Percentiles rank a stretch among this genome's conserved stretches.
Evolutionary conservation across 2,113 vertebrate genomes (phyloP).

Genomic region (Tetraodon nigroviridis): DNA sequence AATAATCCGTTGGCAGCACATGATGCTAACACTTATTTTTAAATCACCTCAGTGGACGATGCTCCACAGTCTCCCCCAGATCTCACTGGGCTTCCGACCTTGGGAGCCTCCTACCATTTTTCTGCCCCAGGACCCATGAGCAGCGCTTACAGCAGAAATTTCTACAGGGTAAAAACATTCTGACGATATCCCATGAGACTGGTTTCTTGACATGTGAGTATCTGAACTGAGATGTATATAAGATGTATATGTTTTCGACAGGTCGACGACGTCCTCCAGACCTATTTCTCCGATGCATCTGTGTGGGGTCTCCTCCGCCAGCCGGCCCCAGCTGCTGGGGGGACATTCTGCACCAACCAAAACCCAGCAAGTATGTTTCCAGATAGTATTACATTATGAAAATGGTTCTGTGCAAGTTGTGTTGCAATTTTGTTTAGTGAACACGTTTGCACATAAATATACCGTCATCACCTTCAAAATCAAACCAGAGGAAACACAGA

Average conservation of each 20-base stretch:
- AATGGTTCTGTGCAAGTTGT: no score
- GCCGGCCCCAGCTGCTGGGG: slow-evolving; percentile 56
- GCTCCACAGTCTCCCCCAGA: slow-evolving; percentile 12
- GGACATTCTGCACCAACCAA: slow-evolving; percentile 55
- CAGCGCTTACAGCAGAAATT: slow-evolving; percentile 37
- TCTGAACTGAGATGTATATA: not conserved
- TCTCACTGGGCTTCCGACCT: slow-evolving; percentile 14
- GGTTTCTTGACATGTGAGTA: not conserved
- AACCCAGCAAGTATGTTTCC: slow-evolving; percentile 71
- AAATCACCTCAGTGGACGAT: slow-evolving; percentile 25
- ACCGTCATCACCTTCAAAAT: no score
- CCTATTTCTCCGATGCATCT: slow-evolving; percentile 52
- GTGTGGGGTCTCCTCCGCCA: slow-evolving; percentile 62
- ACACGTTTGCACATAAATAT: no score
- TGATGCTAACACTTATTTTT: not conserved
- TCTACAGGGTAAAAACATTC: slow-evolving; percentile 66
- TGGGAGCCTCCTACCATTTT: slow-evolving; percentile 62
- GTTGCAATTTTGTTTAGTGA: no score
- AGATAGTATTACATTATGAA: not conserved
- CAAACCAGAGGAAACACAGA: no score
- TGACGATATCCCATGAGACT: not conserved
- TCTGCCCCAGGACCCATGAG: slow-evolving; percentile 24
- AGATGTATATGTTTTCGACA: slow-evolving; percentile 20
- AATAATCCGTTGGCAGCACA: no score
- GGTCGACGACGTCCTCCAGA: slow-evolving; percentile 74